These are phyloP conservation scores for Pseudocheirus occidentalis DNA, from an alignment of 2,797 vertebrate species.

Conservation along the genomic window DNA sequence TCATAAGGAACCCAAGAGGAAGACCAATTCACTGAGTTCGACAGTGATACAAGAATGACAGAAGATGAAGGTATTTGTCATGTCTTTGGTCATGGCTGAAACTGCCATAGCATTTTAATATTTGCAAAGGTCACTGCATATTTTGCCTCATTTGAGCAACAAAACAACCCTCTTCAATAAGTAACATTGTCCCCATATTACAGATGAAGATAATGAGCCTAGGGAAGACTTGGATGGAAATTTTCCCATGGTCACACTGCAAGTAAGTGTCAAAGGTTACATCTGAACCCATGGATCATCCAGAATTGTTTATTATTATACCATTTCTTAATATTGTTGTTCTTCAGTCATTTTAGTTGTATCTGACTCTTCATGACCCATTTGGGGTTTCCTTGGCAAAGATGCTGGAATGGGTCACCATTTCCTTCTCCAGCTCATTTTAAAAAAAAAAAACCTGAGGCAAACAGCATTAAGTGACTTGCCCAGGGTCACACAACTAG, in stretches of 20 bases:
- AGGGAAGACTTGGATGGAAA: background rate
- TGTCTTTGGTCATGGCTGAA: background rate
- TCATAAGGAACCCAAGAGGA: background rate
- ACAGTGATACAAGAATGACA: background rate
- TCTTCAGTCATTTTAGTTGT: background rate
- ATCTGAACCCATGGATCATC: background rate
- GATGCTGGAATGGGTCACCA: background rate
- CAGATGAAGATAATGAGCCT: background rate
- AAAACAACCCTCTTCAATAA: background rate
- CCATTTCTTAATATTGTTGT: background rate
- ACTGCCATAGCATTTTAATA: background rate
- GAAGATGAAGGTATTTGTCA: background rate
- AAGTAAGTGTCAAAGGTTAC: background rate
- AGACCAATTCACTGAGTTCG: background rate
- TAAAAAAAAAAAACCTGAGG: background rate
- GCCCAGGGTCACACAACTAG: background rate
- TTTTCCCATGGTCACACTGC: background rate
- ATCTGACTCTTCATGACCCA: background rate
- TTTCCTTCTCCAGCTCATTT: background rate
- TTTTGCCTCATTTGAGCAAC: background rate
- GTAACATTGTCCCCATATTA: background rate
- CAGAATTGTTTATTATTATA: background rate
- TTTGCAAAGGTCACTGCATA: background rate
- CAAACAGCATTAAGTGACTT: background rate
- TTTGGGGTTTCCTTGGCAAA: background rate